These are phyloP conservation scores for Neolamprologus hecqui DNA, from an alignment of 2,113 vertebrate genomes.

Conservation along the genomic window DNA sequence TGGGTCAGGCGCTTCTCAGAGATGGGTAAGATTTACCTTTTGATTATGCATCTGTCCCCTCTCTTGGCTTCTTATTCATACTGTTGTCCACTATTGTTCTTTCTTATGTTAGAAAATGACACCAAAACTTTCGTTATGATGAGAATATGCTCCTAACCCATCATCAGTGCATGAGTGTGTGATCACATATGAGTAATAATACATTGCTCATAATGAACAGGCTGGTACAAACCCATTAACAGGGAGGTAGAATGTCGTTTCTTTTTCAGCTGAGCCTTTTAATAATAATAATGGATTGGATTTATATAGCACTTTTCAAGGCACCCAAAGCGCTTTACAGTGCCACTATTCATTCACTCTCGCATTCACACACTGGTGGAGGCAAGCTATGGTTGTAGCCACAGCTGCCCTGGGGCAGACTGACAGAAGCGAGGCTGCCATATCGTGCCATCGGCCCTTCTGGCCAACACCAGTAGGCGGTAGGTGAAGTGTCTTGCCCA, in stretches of 20 bases:
- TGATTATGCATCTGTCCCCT: background rate
- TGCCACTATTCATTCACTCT: too few relatives aligned
- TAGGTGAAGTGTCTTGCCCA: too few relatives aligned
- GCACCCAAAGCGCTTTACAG: too few relatives aligned
- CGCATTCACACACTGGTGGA: too few relatives aligned
- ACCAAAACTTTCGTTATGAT: background rate
- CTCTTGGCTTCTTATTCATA: background rate
- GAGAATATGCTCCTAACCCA: background rate
- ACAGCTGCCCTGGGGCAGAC: too few relatives aligned
- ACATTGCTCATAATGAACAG: background rate
- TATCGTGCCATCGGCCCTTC: too few relatives aligned
- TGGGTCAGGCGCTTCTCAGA: background rate
- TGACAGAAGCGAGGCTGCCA: too few relatives aligned
- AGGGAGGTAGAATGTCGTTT: background rate
- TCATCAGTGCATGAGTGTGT: background rate
- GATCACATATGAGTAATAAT: background rate
- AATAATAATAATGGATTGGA: too few relatives aligned
- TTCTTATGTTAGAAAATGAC: background rate
- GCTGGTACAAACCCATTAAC: background rate
- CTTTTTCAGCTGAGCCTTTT: background rate
- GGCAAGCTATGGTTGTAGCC: fast-evolving
- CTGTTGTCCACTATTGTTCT: background rate
- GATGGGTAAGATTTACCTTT: background rate
- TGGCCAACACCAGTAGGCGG: too few relatives aligned
- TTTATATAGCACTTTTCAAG: fast-evolving